These are phyloP conservation scores for Pachymerium ferrugineum DNA, from an alignment of 2,888 invertebrate species.

Conservation along the genomic window DNA sequence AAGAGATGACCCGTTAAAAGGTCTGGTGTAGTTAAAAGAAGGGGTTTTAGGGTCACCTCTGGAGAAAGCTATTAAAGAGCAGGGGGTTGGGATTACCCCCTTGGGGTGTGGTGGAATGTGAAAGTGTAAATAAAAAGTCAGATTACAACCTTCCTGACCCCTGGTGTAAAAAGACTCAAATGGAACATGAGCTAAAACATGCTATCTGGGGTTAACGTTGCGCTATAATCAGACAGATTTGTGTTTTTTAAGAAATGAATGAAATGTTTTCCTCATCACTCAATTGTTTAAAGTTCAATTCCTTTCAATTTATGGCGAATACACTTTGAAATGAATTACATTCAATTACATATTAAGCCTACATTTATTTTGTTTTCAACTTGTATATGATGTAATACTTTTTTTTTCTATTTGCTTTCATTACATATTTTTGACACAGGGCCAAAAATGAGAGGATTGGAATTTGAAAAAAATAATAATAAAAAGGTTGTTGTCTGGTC, in stretches of 20 bases:
- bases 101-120: conserved; percentile 2
- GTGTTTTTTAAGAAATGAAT: neutral
- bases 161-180: neutral
- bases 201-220: neutral
- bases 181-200: conserved; percentile 13
- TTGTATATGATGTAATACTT: neutral
- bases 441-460: neutral
- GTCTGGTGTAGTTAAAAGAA: too few species aligned
- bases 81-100: neutral
- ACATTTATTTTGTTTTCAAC: too few species aligned
- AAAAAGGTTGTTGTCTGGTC: neutral
- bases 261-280: too few species aligned
- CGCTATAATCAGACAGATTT: conserved; percentile 6
- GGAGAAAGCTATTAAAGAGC: neutral
- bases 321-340: too few species aligned
- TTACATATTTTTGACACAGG: neutral
- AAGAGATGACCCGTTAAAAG: neutral
- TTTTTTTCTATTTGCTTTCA: neutral
- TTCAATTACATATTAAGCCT: too few species aligned
- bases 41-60: neutral
- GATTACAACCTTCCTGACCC: conserved; percentile 18
- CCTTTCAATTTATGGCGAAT: too few species aligned
- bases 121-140: conserved; percentile 27
- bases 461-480: neutral
- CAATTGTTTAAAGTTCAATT: too few species aligned